Conservation (phyloP, 1,140 invertebrate genomes). For the Drosophila serrata region DNA sequence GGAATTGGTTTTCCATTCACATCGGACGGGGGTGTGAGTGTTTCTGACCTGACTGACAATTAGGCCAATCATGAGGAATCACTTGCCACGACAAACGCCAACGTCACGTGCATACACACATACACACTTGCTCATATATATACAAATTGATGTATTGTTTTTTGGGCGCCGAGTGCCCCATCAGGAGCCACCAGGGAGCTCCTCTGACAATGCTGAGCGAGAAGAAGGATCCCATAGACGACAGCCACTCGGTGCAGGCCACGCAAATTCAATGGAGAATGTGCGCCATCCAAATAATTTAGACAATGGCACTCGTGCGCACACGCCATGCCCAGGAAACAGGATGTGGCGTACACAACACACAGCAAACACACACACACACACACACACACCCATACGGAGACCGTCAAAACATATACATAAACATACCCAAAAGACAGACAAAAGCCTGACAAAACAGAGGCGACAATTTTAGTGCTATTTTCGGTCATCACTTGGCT, state of each 20-base stretch:
- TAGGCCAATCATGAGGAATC: conserved; percentile 73
- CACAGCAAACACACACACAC: conserved; percentile 12
- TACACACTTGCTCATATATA: background rate
- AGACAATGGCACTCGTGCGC: conserved; percentile 82
- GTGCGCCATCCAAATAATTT: conserved; percentile 77
- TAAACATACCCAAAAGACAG: conserved; percentile 6
- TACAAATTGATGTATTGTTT: conserved; percentile 77
- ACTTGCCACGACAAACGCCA: conserved; percentile 48
- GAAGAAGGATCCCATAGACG: conserved; percentile 36
- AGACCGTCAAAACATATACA: conserved; percentile 13
- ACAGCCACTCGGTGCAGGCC: conserved; percentile 26
- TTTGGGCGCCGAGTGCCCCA: conserved; percentile 21
- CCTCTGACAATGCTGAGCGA: conserved; percentile 3
- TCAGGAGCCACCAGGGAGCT: conserved; percentile 11
- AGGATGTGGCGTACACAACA: conserved; percentile 45
- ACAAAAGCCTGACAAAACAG: conserved; percentile 36
- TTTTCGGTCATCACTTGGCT: conserved; percentile 59
- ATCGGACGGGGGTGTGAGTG: conserved; percentile 6
- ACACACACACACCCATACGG: background rate
- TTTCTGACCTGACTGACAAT: conserved; percentile 72
- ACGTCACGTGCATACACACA: conserved; percentile 43
- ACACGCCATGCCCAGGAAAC: conserved; percentile 68
- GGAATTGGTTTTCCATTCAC: conserved; percentile 24
- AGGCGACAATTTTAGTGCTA: conserved; percentile 73
- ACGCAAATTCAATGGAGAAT: conserved; percentile 72